phyloP scores from a whole-genome alignment of 2,113 vertebrate genomes.

The Platysternon megacephalum region DNA sequence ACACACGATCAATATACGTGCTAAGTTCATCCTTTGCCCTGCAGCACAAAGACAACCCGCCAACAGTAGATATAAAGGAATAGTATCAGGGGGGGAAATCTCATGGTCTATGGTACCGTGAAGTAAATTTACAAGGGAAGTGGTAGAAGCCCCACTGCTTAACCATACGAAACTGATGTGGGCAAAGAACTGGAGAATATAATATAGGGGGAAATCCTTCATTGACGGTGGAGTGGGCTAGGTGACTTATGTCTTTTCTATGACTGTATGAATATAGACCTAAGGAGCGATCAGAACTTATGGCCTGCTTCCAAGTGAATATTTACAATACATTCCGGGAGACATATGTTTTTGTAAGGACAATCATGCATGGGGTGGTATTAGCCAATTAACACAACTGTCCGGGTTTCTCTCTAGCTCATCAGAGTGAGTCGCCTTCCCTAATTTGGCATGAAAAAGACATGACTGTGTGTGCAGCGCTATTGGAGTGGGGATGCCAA shows the following conservation, averaged over 20 bases:
- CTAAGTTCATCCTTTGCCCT: background rate
- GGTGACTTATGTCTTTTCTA: constrained; percentile 8
- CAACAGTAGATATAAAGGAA: background rate
- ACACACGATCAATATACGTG: background rate
- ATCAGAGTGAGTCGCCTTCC: background rate
- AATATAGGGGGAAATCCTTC: constrained; percentile 52
- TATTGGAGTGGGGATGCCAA: background rate
- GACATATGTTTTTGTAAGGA: constrained; percentile 2
- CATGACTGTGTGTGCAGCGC: background rate
- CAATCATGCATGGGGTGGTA: background rate
- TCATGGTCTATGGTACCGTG: background rate
- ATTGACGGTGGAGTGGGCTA: background rate
- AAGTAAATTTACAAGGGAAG: constrained; percentile 5
- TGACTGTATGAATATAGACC: constrained; percentile 5
- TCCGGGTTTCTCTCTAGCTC: constrained; percentile 36
- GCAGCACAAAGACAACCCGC: constrained; percentile 22
- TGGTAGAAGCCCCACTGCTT: background rate
- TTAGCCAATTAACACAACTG: constrained; percentile 6
- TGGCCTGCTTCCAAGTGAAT: background rate
- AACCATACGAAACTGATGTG: background rate
- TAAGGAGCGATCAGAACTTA: constrained; percentile 19
- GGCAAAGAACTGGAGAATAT: background rate
- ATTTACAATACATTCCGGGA: constrained; percentile 19
- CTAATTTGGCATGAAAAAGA: constrained; percentile 9
- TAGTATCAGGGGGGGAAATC: background rate